phyloP scores from a whole-genome alignment of 1,140 invertebrate species.

The Drosophila rhopaloa region DNA sequence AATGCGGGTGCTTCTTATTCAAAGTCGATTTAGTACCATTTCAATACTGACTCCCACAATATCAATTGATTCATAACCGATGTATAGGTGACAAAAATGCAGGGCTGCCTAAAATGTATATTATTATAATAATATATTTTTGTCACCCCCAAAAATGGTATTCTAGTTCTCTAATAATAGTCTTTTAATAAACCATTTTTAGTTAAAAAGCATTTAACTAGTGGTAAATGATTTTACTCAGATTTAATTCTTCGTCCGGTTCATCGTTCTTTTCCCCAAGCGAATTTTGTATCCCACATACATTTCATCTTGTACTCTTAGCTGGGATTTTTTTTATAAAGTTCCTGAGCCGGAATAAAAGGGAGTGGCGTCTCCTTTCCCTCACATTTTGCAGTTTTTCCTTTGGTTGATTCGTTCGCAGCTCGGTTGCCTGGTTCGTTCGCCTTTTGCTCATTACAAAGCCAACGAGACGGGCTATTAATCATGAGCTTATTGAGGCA shows the following conservation, averaged over 20 bases:
- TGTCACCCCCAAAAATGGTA: not conserved
- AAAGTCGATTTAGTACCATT: not conserved
- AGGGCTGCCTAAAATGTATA: too few relatives aligned
- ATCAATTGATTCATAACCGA: not conserved
- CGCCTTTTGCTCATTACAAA: slow-evolving; percentile 76
- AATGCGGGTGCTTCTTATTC: not conserved
- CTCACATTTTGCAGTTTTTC: slow-evolving; percentile 9
- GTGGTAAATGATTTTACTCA: not conserved
- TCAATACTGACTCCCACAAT: too few relatives aligned
- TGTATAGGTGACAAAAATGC: too few relatives aligned
- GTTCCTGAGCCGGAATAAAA: slow-evolving; percentile 7
- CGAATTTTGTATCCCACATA: slow-evolving; percentile 17
- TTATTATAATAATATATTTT: not conserved
- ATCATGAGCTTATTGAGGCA: slow-evolving; percentile 82
- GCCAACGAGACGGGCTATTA: slow-evolving; percentile 70
- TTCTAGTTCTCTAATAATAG: not conserved
- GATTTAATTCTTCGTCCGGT: slow-evolving; percentile 1
- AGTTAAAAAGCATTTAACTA: slow-evolving; percentile 7
- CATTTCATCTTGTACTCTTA: slow-evolving; percentile 19
- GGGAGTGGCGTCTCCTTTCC: not conserved
- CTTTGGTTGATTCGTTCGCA: slow-evolving; percentile 34
- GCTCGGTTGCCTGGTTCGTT: slow-evolving; percentile 24
- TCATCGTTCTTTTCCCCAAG: slow-evolving; percentile 6
- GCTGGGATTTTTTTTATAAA: slow-evolving; percentile 42
- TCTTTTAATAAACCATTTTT: not conserved